Conservation (phyloP, 2,797 vertebrate species). For the Pseudochromis fuscus region DNA sequence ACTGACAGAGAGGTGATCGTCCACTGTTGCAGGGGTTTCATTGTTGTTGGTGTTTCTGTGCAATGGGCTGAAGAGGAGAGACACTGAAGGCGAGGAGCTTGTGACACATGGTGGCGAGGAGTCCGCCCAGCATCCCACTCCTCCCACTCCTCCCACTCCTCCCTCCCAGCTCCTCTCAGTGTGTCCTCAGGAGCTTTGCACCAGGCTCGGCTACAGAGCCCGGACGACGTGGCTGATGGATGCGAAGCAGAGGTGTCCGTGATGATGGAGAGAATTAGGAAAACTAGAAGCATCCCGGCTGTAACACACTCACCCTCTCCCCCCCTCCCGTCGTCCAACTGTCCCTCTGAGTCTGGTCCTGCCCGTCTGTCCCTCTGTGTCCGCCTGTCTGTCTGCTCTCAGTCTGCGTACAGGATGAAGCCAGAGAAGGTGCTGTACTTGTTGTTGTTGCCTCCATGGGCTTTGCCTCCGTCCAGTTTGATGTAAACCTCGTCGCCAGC, state of each 20-base stretch:
- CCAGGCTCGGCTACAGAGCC: constrained; percentile 70
- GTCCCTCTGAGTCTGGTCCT: constrained; percentile 58
- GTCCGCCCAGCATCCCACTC: constrained; percentile 50
- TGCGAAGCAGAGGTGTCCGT: constrained; percentile 79
- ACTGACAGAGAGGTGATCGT: constrained; percentile 66
- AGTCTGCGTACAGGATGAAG: constrained; percentile 98
- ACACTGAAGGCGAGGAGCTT: constrained; percentile 72
- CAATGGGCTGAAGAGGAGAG: constrained; percentile 73
- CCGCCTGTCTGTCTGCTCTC: constrained; percentile 76
- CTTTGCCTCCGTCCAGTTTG: constrained; percentile 98
- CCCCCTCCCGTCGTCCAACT: constrained; percentile 49
- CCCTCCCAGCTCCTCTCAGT: constrained; percentile 62
- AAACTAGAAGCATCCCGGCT: constrained; percentile 79
- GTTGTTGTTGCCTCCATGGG: constrained; percentile 98
- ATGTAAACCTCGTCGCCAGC: constrained; percentile 97
- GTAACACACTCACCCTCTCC: constrained; percentile 56
- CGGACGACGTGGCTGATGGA: constrained; percentile 69
- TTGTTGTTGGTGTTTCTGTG: constrained; percentile 71
- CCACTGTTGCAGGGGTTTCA: constrained; percentile 67
- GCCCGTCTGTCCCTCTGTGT: constrained; percentile 56
- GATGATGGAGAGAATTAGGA: constrained; percentile 80
- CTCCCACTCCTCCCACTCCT: constrained; percentile 23
- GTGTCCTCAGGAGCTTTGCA: constrained; percentile 67
- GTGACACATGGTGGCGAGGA: constrained; percentile 61
- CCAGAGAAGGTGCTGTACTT: constrained; percentile 99